phyloP scores from a whole-genome alignment of 1,140 invertebrate species.

The Lanistes nyassanus region DNA sequence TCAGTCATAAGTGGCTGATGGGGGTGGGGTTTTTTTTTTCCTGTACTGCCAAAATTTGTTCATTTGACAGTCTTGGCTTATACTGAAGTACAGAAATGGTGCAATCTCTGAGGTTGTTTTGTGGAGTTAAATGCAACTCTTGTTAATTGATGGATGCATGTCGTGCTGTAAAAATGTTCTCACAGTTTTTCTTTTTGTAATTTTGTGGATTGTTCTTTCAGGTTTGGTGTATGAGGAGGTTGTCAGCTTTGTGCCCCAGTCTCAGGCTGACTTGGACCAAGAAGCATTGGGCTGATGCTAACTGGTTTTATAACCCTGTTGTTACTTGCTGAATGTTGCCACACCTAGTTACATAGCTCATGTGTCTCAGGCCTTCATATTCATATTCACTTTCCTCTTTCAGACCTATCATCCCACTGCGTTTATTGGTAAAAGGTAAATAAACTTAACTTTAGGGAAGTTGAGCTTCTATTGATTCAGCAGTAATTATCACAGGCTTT shows the following conservation, averaged over 20 bases:
- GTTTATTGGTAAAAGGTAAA: no score
- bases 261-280: conserved; percentile 7
- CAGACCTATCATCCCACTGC: no score
- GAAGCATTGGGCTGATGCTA: background rate
- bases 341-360: no score
- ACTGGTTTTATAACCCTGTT: no score
- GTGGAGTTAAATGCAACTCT: no score
- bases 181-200: background rate
- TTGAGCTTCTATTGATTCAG: no score
- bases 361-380: no score
- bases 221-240: conserved; percentile 25
- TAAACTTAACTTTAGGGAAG: no score
- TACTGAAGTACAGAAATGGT: background rate
- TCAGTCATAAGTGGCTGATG: no score
- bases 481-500: no score
- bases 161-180: background rate
- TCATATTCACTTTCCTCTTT: no score
- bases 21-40: background rate
- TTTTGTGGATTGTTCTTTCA: background rate
- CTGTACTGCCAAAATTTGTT: background rate
- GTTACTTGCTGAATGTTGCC: no score
- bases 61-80: background rate
- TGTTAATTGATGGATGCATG: background rate
- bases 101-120: background rate
- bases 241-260: conserved; percentile 14